Evolutionary conservation across 2,888 invertebrate species (phyloP).

Genomic region (Oxycera nigricornis): DNA sequence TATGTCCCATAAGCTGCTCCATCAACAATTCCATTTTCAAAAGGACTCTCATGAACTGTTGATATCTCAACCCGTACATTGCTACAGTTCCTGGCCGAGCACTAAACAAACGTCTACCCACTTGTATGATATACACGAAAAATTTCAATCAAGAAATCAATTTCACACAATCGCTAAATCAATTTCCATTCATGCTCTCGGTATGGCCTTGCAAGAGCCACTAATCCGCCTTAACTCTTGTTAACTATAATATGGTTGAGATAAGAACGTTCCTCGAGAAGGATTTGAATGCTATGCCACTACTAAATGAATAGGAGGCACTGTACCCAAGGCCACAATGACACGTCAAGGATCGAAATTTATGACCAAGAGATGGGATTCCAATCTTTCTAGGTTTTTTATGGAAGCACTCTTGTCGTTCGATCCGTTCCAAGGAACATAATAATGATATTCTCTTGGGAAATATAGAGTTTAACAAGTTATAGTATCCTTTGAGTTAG

Average conservation of each 20-base stretch:
- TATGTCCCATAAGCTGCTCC: neutral
- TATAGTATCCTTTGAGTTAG: neutral
- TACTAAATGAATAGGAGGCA: conserved; percentile 27
- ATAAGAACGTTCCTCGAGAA: neutral
- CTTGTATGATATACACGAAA: neutral
- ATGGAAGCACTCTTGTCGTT: neutral
- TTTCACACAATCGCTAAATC: conserved; percentile 30
- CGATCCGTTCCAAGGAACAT: neutral
- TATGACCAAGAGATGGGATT: neutral
- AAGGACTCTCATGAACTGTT: conserved; percentile 5
- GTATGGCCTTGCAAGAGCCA: conserved; percentile 19
- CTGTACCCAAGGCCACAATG: conserved; percentile 15
- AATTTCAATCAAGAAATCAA: conserved; percentile 37
- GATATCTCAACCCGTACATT: neutral
- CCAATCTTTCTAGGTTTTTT: neutral
- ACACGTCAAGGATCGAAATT: conserved; percentile 17
- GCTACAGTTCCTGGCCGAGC: no score
- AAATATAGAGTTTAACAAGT: neutral
- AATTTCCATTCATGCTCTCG: conserved; percentile 32
- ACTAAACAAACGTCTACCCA: neutral
- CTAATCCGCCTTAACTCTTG: conserved; percentile 35
- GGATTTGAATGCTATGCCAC: conserved; percentile 2
- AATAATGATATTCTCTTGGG: conserved; percentile 20
- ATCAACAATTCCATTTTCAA: neutral
- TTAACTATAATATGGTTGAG: conserved; percentile 15